phyloP scores from a whole-genome alignment of 2,797 vertebrate genomes.

The Enoplosus armatus region DNA sequence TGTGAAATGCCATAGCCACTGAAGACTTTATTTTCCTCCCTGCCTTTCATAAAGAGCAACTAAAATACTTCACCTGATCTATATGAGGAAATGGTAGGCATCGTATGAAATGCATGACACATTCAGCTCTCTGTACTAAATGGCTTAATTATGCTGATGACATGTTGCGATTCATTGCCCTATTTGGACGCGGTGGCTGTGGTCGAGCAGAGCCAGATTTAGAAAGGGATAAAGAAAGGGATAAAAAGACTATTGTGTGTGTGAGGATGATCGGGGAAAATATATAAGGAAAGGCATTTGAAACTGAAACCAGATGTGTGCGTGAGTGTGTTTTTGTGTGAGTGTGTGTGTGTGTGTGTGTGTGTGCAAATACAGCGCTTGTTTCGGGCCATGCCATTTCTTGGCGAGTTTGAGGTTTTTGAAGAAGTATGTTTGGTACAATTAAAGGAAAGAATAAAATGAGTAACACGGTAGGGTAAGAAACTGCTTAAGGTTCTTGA shows the following conservation, averaged over 20 bases:
- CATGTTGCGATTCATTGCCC: conserved; percentile 71
- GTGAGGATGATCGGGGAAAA: conserved; percentile 74
- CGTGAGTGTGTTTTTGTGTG: conserved; percentile 41
- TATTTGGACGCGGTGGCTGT: conserved; percentile 61
- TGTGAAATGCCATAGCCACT: conserved; percentile 71
- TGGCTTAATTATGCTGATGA: conserved; percentile 78
- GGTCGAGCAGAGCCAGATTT: conserved; percentile 59
- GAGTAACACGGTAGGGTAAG: conserved; percentile 55
- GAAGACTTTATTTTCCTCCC: conserved; percentile 65
- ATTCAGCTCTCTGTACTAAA: conserved; percentile 51
- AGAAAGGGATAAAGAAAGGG: conserved; percentile 76
- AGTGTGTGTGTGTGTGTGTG: too few relatives aligned
- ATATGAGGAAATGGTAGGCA: conserved; percentile 39
- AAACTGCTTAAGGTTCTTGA: conserved; percentile 56
- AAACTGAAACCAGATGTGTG: conserved; percentile 86
- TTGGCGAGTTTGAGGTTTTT: conserved; percentile 64
- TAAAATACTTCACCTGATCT: conserved; percentile 64
- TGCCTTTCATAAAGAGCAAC: conserved; percentile 57
- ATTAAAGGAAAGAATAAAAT: conserved; percentile 74
- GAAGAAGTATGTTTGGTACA: conserved; percentile 68
- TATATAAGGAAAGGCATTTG: conserved; percentile 78
- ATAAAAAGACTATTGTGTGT: conserved; percentile 84
- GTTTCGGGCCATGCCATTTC: conserved; percentile 52
- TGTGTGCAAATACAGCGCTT: conserved; percentile 34
- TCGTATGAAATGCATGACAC: conserved; percentile 53